Evolutionary conservation across 2,113 vertebrate species (phyloP).

Genomic region (Saguinus imperator): DNA sequence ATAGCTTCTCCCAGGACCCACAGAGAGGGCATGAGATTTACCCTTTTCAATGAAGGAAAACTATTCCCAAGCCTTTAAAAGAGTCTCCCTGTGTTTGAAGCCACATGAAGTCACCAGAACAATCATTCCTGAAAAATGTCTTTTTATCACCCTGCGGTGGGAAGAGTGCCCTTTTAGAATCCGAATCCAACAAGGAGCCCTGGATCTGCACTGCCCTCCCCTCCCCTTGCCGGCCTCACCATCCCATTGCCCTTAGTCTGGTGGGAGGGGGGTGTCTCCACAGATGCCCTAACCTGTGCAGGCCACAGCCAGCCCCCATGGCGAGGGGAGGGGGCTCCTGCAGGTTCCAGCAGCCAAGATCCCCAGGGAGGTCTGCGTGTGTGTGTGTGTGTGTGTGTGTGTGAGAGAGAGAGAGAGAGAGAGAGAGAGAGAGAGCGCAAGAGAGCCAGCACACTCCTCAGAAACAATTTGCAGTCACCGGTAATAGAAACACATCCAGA

Average conservation of each 20-base stretch:
- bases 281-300: fast-evolving
- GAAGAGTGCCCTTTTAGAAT: background rate
- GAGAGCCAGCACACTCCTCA: background rate
- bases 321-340: background rate
- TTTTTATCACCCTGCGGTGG: background rate
- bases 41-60: constrained; percentile 42
- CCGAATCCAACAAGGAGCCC: background rate
- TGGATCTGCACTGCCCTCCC: fast-evolving
- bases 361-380: fast-evolving
- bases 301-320: background rate
- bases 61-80: constrained; percentile 11
- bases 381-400: fast-evolving
- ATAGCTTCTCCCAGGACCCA: constrained; percentile 43
- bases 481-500: background rate
- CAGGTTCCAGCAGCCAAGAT: background rate
- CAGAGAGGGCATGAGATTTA: background rate
- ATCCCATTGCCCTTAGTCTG: background rate
- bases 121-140: background rate
- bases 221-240: background rate
- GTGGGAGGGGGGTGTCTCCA: fast-evolving
- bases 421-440: no score
- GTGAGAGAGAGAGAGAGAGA: no score
- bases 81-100: constrained; percentile 30
- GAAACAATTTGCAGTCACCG: background rate
- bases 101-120: constrained; percentile 21